These are phyloP conservation scores for Myiagra hebetior DNA, from an alignment of 2,113 vertebrate genomes.

Conservation along the genomic window DNA sequence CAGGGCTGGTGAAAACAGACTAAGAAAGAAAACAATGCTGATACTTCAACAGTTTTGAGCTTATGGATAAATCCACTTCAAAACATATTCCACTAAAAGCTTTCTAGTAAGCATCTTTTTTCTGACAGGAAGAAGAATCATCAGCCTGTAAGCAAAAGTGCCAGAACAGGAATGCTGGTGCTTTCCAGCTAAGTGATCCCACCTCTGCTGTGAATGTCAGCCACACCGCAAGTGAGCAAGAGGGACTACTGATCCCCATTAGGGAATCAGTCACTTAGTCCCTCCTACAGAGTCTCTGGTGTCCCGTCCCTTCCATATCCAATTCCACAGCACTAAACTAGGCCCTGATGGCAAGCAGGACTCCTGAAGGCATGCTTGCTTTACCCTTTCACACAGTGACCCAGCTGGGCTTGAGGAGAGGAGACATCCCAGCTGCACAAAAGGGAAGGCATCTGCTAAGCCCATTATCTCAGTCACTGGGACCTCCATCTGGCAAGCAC, in stretches of 20 bases:
- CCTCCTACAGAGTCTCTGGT: neutral
- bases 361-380: neutral
- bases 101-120: neutral
- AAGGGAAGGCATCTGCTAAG: neutral
- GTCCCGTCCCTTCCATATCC: rapidly evolving
- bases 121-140: neutral
- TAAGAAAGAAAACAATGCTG: neutral
- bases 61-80: neutral
- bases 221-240: neutral
- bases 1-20: neutral
- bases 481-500: neutral
- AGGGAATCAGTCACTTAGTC: neutral
- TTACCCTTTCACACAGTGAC: neutral
- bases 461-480: neutral
- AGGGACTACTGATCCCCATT: neutral
- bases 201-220: neutral
- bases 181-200: neutral
- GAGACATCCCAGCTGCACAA: neutral
- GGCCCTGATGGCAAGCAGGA: neutral
- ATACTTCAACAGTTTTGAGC: neutral
- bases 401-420: neutral
- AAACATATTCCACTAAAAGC: neutral
- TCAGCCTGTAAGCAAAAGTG: neutral
- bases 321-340: neutral
- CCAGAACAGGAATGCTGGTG: neutral